phyloP scores from a whole-genome alignment of 2,113 vertebrate species.

The Paramisgurnus dabryanus region DNA sequence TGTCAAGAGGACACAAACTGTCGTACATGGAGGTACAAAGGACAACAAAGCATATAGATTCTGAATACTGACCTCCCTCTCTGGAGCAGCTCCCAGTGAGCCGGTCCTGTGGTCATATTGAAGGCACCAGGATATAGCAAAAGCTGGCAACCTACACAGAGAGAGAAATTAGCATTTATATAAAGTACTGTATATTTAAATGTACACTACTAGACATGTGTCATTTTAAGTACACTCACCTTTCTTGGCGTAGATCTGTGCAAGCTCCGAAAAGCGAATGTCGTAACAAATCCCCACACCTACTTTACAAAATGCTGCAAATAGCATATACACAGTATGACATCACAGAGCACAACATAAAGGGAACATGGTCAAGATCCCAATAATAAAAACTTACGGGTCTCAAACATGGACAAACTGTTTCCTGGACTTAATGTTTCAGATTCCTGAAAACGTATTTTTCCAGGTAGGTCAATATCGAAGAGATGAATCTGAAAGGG shows the following conservation, averaged over 20 bases:
- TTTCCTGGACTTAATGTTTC: constrained; percentile 88
- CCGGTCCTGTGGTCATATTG: constrained; percentile 95
- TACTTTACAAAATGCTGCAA: constrained; percentile 90
- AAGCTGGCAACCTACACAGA: constrained; percentile 85
- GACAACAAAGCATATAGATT: neutral
- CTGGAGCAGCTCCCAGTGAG: constrained; percentile 96
- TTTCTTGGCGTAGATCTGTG: constrained; percentile 88
- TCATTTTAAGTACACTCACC: constrained; percentile 68
- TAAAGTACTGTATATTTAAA: neutral
- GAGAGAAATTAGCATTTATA: neutral
- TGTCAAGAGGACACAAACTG: constrained; percentile 56
- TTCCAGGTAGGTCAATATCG: constrained; percentile 93
- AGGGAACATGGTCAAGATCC: neutral
- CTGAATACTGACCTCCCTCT: constrained; percentile 81
- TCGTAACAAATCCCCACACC: constrained; percentile 98
- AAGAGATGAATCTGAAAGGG: constrained; percentile 91
- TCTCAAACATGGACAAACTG: constrained; percentile 88
- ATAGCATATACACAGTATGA: neutral
- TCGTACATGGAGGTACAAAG: neutral
- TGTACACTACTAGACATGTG: neutral
- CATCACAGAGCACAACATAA: neutral
- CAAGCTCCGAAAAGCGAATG: constrained; percentile 93
- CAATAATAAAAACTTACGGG: constrained; percentile 76
- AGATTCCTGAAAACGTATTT: constrained; percentile 95
- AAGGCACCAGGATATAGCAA: constrained; percentile 96